phyloP scores from a whole-genome alignment of 2,888 invertebrate species.

The Helicoverpa assulta region DNA sequence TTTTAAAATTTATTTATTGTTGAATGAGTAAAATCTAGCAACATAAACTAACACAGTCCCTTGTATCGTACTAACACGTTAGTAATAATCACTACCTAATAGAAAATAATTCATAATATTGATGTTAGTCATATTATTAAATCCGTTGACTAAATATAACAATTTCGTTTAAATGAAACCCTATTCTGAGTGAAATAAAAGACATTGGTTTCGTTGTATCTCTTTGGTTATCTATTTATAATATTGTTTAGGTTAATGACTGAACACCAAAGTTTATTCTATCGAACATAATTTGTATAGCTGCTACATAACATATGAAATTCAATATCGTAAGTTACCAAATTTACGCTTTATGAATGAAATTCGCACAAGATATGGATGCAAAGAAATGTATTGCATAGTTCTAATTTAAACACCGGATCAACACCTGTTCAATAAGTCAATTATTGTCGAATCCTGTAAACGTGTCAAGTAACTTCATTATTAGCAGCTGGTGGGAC shows the following conservation, averaged over 20 bases:
- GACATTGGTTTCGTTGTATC: constrained; percentile 83
- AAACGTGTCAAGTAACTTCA: constrained; percentile 15
- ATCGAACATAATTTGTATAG: constrained; percentile 61
- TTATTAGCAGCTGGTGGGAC: constrained; percentile 11
- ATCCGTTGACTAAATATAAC: constrained; percentile 56
- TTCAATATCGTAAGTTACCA: constrained; percentile 74
- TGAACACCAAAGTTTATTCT: constrained; percentile 83
- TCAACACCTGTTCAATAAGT: constrained; percentile 36
- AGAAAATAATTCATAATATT: constrained; percentile 58
- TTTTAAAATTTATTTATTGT: constrained; percentile 44
- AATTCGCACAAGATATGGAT: constrained; percentile 74
- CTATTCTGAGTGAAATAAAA: constrained; percentile 76
- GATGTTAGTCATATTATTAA: constrained; percentile 59
- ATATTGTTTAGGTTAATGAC: constrained; percentile 80
- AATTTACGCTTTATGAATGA: constrained; percentile 74
- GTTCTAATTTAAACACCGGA: constrained; percentile 28
- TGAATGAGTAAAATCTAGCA: constrained; percentile 51
- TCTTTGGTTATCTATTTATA: constrained; percentile 85
- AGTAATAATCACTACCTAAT: constrained; percentile 52
- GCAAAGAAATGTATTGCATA: constrained; percentile 44
- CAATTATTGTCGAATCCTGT: constrained; percentile 43
- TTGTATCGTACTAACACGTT: constrained; percentile 54
- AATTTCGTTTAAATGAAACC: constrained; percentile 59
- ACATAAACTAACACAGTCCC: constrained; percentile 41
- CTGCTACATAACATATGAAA: constrained; percentile 55